Percentiles rank a stretch among this genome's conserved stretches.
These are phyloP conservation scores for Aradophagus sp. DNA, from an alignment of 1,140 invertebrate genomes.

Conservation along the genomic window DNA sequence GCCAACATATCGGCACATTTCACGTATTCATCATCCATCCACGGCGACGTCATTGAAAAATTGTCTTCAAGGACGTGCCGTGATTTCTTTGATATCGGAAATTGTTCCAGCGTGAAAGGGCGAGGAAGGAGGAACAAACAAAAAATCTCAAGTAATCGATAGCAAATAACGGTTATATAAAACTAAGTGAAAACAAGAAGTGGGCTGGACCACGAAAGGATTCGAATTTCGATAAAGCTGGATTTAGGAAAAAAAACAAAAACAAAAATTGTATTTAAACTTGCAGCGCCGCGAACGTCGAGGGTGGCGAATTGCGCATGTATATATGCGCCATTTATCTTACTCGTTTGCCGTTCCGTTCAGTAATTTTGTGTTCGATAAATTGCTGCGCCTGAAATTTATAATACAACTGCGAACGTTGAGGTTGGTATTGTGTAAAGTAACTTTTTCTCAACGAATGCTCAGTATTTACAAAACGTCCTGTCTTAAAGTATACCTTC, in stretches of 20 bases:
- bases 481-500: too few species aligned
- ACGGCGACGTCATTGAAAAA: constrained; percentile 45
- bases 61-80: constrained; percentile 32
- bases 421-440: too few species aligned
- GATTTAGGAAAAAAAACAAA: constrained; percentile 32
- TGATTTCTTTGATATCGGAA: constrained; percentile 50
- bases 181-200: constrained; percentile 48
- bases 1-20: constrained; percentile 29
- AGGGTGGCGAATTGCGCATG: constrained; percentile 17
- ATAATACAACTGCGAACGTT: constrained; percentile 17
- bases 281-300: not conserved
- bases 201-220: constrained; percentile 40
- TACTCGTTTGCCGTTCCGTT: constrained; percentile 35
- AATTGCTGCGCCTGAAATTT: constrained; percentile 35
- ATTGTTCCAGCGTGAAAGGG: constrained; percentile 43
- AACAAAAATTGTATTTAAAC: constrained; percentile 43
- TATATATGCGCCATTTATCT: constrained; percentile 30
- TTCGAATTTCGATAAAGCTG: constrained; percentile 37
- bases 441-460: too few species aligned
- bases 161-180: constrained; percentile 35
- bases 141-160: constrained; percentile 33
- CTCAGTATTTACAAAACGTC: too few species aligned
- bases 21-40: constrained; percentile 41
- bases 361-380: constrained; percentile 28
- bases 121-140: constrained; percentile 20